Conservation (phyloP, 2,888 invertebrate species). For the Iselma pallidipennis region DNA sequence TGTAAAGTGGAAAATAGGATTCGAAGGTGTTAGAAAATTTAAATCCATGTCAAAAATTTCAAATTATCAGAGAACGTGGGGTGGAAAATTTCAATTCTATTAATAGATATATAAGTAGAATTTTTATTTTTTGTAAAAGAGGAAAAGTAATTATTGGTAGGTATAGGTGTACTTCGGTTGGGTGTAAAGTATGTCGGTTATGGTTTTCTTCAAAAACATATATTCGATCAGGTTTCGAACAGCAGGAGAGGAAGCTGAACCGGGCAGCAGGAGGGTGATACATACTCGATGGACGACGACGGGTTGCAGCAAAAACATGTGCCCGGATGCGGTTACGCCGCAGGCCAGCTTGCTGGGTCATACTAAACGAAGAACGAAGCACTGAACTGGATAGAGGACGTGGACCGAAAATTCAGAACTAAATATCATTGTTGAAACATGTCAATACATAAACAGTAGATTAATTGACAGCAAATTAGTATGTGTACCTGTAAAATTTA, state of each 20-base stretch:
- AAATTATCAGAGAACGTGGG: background rate
- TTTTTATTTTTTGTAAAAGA: too few species aligned
- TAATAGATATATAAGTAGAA: too few species aligned
- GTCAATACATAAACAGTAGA: background rate
- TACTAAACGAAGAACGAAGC: conserved; percentile 19
- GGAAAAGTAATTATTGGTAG: too few species aligned
- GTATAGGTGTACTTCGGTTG: too few species aligned
- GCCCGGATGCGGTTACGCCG: conserved; percentile 49
- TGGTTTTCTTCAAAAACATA: background rate
- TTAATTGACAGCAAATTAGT: too few species aligned
- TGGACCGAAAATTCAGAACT: conserved; percentile 18
- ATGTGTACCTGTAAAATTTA: too few species aligned
- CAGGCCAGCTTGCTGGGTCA: conserved; percentile 34
- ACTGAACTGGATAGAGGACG: conserved; percentile 24
- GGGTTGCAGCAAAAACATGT: conserved; percentile 45
- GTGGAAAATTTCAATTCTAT: background rate
- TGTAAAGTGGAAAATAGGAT: background rate
- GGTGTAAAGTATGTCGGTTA: background rate
- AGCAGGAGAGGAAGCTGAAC: conserved; percentile 3
- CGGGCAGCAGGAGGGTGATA: conserved; percentile 28
- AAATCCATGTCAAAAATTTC: background rate
- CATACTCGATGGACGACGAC: conserved; percentile 15
- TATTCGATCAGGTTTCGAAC: conserved; percentile 13
- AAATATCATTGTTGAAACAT: too few species aligned
- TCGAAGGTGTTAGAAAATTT: background rate